A percentile compares a stretch with the other conserved stretches of the same genome.
phyloP scores from a whole-genome alignment of 2,113 vertebrate species.

The Perca schrenkii region DNA sequence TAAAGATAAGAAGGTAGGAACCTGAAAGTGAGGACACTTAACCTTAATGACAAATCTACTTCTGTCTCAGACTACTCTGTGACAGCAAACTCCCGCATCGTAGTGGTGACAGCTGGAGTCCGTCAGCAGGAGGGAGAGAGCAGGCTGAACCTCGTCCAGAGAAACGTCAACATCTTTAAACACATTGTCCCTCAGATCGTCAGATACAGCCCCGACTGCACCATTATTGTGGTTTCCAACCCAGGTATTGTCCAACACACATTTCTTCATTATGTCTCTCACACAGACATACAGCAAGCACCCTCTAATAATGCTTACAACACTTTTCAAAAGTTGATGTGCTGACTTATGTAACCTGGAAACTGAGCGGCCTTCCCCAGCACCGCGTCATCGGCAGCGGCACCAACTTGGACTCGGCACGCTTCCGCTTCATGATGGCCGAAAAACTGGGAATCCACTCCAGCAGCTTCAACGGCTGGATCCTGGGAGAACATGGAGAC shows the following conservation, averaged over 20 bases:
- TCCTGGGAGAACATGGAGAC: slow-evolving; percentile 97
- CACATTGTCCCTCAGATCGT: slow-evolving; percentile 94
- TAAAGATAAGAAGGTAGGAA: not conserved
- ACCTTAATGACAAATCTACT: not conserved
- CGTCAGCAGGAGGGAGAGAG: slow-evolving; percentile 98
- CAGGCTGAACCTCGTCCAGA: slow-evolving; percentile 95
- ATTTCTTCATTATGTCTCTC: not conserved
- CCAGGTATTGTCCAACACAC: slow-evolving; percentile 85
- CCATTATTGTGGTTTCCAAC: slow-evolving; percentile 96
- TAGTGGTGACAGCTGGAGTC: slow-evolving; percentile 95
- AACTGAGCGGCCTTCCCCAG: slow-evolving; percentile 95
- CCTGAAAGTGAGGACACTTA: not conserved
- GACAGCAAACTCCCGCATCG: slow-evolving; percentile 93
- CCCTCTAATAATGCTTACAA: not conserved
- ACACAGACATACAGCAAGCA: not conserved
- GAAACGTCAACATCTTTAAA: slow-evolving; percentile 97
- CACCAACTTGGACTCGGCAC: slow-evolving; percentile 96
- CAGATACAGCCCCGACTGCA: slow-evolving; percentile 93
- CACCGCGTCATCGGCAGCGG: slow-evolving; percentile 96
- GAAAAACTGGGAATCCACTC: slow-evolving; percentile 93
- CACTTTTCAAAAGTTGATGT: slow-evolving; percentile 89
- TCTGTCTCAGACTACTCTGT: slow-evolving; percentile 90
- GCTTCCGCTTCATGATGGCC: slow-evolving; percentile 94
- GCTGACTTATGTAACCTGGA: slow-evolving; percentile 97
- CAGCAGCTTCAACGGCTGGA: slow-evolving; percentile 95